Conservation (phyloP, 2,888 invertebrate genomes). For the Bedellia somnulentella region DNA sequence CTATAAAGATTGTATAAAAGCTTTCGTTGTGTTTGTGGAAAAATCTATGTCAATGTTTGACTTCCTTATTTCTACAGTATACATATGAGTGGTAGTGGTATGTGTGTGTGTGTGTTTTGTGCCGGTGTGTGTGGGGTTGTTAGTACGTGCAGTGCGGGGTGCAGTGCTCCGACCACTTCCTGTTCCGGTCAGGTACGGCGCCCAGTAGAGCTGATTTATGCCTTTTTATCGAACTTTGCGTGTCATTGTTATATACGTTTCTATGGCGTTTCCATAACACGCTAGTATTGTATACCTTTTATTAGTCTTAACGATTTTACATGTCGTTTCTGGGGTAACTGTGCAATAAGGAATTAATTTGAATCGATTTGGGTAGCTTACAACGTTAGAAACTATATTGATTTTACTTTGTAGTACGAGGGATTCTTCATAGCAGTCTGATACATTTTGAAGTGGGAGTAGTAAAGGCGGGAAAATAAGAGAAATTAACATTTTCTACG, state of each 20-base stretch:
- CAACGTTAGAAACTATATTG: too few relatives aligned
- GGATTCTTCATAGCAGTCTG: too few relatives aligned
- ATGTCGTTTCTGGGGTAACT: too few relatives aligned
- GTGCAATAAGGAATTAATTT: too few relatives aligned
- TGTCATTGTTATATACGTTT: constrained; percentile 37
- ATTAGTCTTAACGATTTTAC: too few relatives aligned
- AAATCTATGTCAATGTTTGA: constrained; percentile 49
- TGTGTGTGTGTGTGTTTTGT: constrained; percentile 11
- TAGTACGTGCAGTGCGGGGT: constrained; percentile 34
- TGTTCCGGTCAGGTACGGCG: constrained; percentile 46
- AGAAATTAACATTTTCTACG: too few relatives aligned
- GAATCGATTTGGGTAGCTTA: too few relatives aligned
- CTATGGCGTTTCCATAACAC: background rate
- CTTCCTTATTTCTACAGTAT: constrained; percentile 51
- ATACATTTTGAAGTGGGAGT: too few relatives aligned
- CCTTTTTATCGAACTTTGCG: constrained; percentile 30
- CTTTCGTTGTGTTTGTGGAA: constrained; percentile 26
- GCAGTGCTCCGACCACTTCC: constrained; percentile 48
- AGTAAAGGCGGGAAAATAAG: too few relatives aligned
- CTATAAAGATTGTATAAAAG: constrained; percentile 9
- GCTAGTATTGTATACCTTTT: too few relatives aligned
- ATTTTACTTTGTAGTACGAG: too few relatives aligned
- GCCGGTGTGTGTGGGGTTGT: constrained; percentile 3
- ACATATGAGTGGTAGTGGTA: constrained; percentile 16
- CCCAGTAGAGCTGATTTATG: constrained; percentile 41